phyloP scores from a whole-genome alignment of 2,797 vertebrate genomes.

The Lepilemur ruficaudatus region DNA sequence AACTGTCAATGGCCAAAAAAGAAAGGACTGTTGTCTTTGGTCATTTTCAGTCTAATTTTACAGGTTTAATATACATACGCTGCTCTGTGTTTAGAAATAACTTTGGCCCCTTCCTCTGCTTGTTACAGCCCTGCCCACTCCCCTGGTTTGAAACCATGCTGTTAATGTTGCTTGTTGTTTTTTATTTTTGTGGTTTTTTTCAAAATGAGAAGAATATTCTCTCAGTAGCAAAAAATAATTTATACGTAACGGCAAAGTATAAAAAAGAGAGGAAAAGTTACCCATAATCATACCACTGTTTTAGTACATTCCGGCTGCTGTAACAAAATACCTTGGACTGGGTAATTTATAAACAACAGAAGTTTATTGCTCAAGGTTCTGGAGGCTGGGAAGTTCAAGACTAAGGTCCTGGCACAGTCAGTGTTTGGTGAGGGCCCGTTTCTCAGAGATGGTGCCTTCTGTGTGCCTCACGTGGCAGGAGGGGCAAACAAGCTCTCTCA shows the following conservation, averaged over 20 bases:
- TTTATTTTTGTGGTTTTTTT: neutral
- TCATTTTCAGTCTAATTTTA: neutral
- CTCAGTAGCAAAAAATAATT: neutral
- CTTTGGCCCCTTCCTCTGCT: neutral
- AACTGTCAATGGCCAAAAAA: neutral
- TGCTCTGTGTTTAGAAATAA: neutral
- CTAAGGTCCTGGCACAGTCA: neutral
- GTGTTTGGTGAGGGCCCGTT: neutral
- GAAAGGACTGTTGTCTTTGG: neutral
- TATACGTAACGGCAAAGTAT: neutral
- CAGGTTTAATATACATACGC: neutral
- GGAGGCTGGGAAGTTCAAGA: neutral
- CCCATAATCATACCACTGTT: neutral
- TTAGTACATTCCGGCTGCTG: neutral
- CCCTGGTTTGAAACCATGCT: neutral
- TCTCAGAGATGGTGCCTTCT: neutral
- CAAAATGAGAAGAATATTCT: neutral
- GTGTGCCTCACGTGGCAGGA: neutral
- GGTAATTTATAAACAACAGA: neutral
- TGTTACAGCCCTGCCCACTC: neutral
- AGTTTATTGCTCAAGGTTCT: neutral
- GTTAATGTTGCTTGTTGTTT: neutral
- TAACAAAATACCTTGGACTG: neutral
- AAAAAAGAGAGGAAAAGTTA: constrained; percentile 16
- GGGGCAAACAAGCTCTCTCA: neutral